Evolutionary conservation across 2,113 vertebrate genomes (phyloP).

Genomic region (Oplegnathus fasciatus): DNA sequence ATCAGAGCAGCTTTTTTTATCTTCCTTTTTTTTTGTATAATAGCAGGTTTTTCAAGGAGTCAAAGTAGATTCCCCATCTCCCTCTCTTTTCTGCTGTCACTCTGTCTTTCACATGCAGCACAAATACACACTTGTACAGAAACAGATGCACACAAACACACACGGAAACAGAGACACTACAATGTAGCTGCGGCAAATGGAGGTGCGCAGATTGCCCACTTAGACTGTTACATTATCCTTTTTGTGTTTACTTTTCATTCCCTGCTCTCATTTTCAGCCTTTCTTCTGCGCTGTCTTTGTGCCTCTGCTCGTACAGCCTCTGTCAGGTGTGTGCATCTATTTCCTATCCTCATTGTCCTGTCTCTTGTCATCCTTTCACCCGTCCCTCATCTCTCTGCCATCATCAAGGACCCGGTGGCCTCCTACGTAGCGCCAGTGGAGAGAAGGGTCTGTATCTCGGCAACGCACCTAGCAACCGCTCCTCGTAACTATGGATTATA

Average conservation of each 20-base stretch:
- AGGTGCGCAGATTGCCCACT: slow-evolving; percentile 73
- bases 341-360: slow-evolving; percentile 76
- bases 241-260: slow-evolving; percentile 69
- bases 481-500: slow-evolving; percentile 88
- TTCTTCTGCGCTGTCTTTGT: slow-evolving; percentile 55
- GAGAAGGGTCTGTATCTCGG: slow-evolving; percentile 85
- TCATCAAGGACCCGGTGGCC: slow-evolving; percentile 84
- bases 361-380: slow-evolving; percentile 77
- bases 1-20: slow-evolving; percentile 13
- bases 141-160: slow-evolving; percentile 10
- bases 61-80: slow-evolving; percentile 30
- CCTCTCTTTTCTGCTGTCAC: slow-evolving; percentile 26
- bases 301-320: slow-evolving; percentile 40
- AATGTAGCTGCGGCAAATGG: slow-evolving; percentile 56
- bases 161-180: slow-evolving; percentile 34
- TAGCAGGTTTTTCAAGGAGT: slow-evolving; percentile 51
- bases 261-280: slow-evolving; percentile 59
- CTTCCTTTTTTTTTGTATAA: slow-evolving; percentile 30
- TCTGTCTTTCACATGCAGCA: slow-evolving; percentile 17
- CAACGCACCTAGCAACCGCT: slow-evolving; percentile 88
- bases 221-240: slow-evolving; percentile 61
- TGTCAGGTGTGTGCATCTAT: slow-evolving; percentile 70
- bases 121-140: slow-evolving; percentile 43
- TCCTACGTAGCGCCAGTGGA: slow-evolving; percentile 80
- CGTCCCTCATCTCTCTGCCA: slow-evolving; percentile 77